A percentile compares a stretch with the other conserved stretches of the same genome.
phyloP scores from a whole-genome alignment of 2,888 invertebrate species.

The Ametastegia equiseti region DNA sequence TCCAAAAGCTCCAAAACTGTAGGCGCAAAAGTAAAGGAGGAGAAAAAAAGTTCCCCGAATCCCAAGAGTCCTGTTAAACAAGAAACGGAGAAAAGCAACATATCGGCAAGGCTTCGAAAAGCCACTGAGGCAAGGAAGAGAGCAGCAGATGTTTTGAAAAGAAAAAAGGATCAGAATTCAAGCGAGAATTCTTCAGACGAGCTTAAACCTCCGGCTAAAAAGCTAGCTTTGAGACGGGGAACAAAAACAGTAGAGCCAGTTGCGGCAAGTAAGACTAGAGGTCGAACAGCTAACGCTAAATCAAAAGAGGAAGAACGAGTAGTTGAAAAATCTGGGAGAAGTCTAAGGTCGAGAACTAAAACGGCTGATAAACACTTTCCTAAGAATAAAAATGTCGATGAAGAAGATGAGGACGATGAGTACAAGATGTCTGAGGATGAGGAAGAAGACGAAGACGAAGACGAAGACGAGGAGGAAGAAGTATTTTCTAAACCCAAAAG shows the following conservation, averaged over 20 bases:
- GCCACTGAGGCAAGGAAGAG: constrained; percentile 62
- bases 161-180: neutral
- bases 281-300: constrained; percentile 61
- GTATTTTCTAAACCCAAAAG: constrained; percentile 61
- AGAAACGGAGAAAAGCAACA: constrained; percentile 45
- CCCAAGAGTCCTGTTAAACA: constrained; percentile 40
- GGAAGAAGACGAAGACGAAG: constrained; percentile 65
- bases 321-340: constrained; percentile 75
- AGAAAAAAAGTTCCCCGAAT: constrained; percentile 26
- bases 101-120: constrained; percentile 28
- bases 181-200: constrained; percentile 10
- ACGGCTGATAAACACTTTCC: constrained; percentile 38
- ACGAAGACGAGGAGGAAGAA: constrained; percentile 59
- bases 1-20: no score
- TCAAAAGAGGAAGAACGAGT: constrained; percentile 73
- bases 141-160: constrained; percentile 64
- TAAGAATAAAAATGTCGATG: constrained; percentile 69
- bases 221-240: constrained; percentile 12
- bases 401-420: constrained; percentile 77
- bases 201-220: constrained; percentile 46
- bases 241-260: constrained; percentile 52
- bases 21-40: constrained; percentile 59
- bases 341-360: constrained; percentile 61
- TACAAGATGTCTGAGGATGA: constrained; percentile 56
- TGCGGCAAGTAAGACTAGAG: constrained; percentile 73